Base-by-base conservation (phyloP, 2,113 vertebrate genomes). In the Eurystomus gularis region DNA sequence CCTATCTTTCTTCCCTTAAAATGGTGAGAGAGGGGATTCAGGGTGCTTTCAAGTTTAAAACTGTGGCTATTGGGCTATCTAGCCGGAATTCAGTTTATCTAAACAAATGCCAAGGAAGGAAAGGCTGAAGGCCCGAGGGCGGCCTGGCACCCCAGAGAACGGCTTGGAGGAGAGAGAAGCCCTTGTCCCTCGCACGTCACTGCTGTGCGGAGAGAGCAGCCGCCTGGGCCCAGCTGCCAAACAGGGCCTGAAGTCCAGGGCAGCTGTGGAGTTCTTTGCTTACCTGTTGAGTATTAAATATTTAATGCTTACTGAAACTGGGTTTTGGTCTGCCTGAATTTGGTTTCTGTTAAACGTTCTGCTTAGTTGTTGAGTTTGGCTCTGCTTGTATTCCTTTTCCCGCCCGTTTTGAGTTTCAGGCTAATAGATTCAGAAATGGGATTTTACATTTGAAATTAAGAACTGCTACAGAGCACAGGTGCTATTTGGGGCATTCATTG, bases 151-250 rank as follows among this genome's bases (percentile, higher is more conserved):
- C 40, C 19, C 26, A 8, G 54, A 66, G 28, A 62, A 24, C 11
- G 31, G 20, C 2, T 18, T 48, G 54, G 54, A 31, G 14, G 8
- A 44, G 14, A 54, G 33, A 58, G 46, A 52, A 25, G 4, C 0
- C 0, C 5, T 8, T 52, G 29, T 46, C 11, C 39, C 2, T 17
- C 16, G 9, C 16, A 18, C 54, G 18, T 17, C 33, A 29, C 54
- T 57, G 29, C 14, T n/a, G n/a, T n/a, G 52, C 14, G 28, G 28
- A 29, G 17, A 18, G 28, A 26, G 33, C 14, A 16, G 39, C 64
- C 0, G 0, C 13, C 15, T 10, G 44, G 18, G 19, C 26, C n/a
- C n/a, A 12, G 4, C 1, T 57, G n/a, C 10, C 23, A 25, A 13
- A 28, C 1, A n/a, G 40, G 58, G 20, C 18, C n/a, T 35, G 10